A percentile compares a stretch with the other conserved stretches of the same genome.
Conservation (phyloP, 2,113 vertebrate species). For the Merops nubicus region DNA sequence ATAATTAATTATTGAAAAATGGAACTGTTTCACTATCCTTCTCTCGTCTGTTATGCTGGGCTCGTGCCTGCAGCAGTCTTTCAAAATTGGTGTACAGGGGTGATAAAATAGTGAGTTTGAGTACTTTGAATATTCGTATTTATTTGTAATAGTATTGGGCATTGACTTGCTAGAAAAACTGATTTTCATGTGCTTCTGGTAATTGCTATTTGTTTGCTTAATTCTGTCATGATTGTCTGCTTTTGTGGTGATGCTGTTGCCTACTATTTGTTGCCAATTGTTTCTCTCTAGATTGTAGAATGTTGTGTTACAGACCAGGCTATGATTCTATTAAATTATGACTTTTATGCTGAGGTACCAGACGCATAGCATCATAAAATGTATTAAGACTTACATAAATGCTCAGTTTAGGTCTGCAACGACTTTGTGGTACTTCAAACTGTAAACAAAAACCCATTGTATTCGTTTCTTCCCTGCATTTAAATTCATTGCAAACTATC, state of each 20-base stretch:
- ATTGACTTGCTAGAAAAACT: not conserved
- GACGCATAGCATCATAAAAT: not conserved
- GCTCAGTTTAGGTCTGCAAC: not conserved
- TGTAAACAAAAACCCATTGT: not conserved
- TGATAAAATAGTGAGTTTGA: not conserved
- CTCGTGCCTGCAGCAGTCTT: not conserved
- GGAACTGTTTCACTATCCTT: not conserved
- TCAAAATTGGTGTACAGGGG: not conserved
- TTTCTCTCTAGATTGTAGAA: not conserved
- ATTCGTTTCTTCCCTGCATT: slow-evolving; percentile 10
- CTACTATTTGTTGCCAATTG: not conserved
- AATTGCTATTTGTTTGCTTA: not conserved
- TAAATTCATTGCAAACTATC: slow-evolving; percentile 24
- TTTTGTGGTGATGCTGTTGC: not conserved
- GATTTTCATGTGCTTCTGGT: not conserved
- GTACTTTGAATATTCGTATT: not conserved
- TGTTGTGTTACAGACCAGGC: not conserved
- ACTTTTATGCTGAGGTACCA: not conserved
- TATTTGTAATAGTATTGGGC: not conserved
- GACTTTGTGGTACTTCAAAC: not conserved
- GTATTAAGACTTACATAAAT: not conserved
- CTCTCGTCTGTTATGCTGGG: not conserved
- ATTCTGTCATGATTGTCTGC: not conserved
- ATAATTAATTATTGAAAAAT: not conserved
- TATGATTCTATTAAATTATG: not conserved